Percentiles rank a stretch among this genome's conserved stretches.
phyloP scores from a whole-genome alignment of 1,140 invertebrate species.

The Saxidomus purpurata region DNA sequence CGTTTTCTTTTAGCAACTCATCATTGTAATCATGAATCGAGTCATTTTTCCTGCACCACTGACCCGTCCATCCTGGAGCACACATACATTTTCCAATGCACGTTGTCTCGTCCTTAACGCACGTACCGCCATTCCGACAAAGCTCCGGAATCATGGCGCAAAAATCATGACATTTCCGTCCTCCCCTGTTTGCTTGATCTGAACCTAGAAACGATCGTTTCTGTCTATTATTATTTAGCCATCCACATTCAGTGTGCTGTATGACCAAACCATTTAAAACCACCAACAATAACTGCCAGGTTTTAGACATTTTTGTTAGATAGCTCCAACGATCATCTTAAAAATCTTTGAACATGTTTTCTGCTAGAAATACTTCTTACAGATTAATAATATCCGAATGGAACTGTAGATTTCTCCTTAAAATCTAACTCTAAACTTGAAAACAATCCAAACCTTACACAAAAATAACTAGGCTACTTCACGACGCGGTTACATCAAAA shows the following conservation, averaged over 20 bases:
- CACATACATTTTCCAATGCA: constrained; percentile 50
- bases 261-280: background rate
- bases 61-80: constrained; percentile 45
- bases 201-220: background rate
- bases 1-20: background rate
- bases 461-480: too few species aligned
- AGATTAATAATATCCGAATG: too few species aligned
- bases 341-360: too few species aligned
- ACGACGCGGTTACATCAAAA: background rate
- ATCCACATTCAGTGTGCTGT: background rate
- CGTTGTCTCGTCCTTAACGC: constrained; percentile 38
- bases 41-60: constrained; percentile 28
- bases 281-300: background rate
- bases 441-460: too few species aligned
- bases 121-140: constrained; percentile 58
- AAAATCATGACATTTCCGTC: constrained; percentile 59
- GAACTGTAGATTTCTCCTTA: too few species aligned
- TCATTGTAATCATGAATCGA: background rate
- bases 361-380: too few species aligned
- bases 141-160: constrained; percentile 38
- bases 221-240: background rate
- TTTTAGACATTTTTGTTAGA: too few species aligned
- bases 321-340: too few species aligned
- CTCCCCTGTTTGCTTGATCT: background rate
- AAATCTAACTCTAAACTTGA: too few species aligned